Conservation (phyloP, 1,140 invertebrate genomes). For the Ceratitis capitata region DNA sequence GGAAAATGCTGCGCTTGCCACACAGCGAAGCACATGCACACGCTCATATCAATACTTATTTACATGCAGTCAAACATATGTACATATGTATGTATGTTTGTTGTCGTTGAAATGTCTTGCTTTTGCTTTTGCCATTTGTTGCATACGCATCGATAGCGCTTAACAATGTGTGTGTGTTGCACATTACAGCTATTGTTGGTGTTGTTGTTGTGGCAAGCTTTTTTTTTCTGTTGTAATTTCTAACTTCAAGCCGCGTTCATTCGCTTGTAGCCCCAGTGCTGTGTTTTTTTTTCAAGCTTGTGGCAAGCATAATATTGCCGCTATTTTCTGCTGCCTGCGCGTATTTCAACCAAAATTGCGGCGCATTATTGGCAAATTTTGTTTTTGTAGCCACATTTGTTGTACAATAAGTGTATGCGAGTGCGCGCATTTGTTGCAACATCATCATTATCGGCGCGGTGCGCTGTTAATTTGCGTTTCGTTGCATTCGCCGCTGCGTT, state of each 20-base stretch:
- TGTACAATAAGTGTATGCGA: background rate
- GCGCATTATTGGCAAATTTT: background rate
- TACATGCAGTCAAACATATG: too few species aligned
- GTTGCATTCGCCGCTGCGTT: background rate
- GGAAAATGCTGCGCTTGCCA: constrained; percentile 37
- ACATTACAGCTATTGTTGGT: background rate
- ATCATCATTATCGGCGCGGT: constrained; percentile 17
- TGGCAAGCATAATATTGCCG: too few species aligned
- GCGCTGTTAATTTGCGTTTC: constrained; percentile 30
- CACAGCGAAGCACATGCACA: background rate
- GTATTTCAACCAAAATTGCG: background rate
- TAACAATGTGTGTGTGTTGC: background rate
- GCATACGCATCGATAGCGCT: background rate
- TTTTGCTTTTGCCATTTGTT: background rate
- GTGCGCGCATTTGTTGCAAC: background rate
- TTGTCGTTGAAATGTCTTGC: background rate
- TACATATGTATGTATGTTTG: background rate
- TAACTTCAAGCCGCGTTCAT: too few species aligned
- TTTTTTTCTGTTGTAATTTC: too few species aligned
- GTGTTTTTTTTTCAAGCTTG: too few species aligned
- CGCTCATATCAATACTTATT: background rate
- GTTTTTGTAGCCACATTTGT: background rate
- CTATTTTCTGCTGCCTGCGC: too few species aligned
- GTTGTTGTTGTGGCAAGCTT: background rate
- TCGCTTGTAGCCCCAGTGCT: too few species aligned